Base-by-base conservation (phyloP, 2,797 vertebrate genomes). In the Protosalanx chinensis region DNA sequence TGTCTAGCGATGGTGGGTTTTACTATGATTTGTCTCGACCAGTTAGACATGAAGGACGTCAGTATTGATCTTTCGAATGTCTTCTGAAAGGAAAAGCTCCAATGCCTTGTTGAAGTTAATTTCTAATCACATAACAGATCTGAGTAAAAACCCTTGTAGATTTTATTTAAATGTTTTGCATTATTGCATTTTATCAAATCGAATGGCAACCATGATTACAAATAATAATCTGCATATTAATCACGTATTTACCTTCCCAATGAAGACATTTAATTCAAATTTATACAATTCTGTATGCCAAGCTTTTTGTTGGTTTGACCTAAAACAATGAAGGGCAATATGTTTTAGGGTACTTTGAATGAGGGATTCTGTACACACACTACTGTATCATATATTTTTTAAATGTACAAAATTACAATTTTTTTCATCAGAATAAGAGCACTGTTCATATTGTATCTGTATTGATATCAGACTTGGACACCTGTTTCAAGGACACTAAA, bases 311-410 rank as follows among this genome's bases (percentile, higher is more conserved):
- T n/a, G 27, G 32, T 66, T 70, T 20, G 61, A 41, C 60, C 32
- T 56, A 64, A 66, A 60, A 66, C 49, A 57, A 70, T 33, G 49
- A 77, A 73, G 72, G 70, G 59, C 35, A 53, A 51, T 33, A 68
- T 64, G 59, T 67, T 77, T 71, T 83, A 81, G 84, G 85, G 80
- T 87, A 78, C 64, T 78, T 73, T 75, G 70, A 76, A 84, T 86
- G 70, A 90, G 87, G 89, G 84, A 89, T 73, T 84, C 82, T 85
- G 70, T 82, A 78, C 70, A 72, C 76, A 61, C 23, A 41, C 82
- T 82, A 86, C 18, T 62, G 30, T 66, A 56, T 86, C 77, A 83
- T 86, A 84, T 76, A 61, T 71, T 78, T 85, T 85, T 61, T 85
- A 78, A 79, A 49, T 75, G 74, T 78, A 51, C 76, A 79, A 68